Evolutionary conservation across 2,797 vertebrate genomes (phyloP).

Genomic region (Enteromius argenteus): DNA sequence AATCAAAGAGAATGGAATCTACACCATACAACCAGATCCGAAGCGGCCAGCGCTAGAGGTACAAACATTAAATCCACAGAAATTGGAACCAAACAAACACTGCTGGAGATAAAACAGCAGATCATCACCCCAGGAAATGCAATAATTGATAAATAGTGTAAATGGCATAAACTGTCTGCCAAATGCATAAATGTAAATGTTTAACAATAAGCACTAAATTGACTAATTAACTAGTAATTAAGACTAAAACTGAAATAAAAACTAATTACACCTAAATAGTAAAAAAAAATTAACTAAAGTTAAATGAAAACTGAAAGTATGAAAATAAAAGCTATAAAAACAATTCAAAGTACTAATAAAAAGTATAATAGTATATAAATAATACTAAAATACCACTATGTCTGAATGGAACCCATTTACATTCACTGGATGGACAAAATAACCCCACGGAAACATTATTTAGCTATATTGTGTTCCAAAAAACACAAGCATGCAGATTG

Average conservation of each 20-base stretch:
- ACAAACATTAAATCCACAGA: constrained; percentile 18
- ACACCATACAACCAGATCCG: constrained; percentile 85
- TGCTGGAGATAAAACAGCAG: neutral
- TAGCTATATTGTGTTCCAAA: neutral
- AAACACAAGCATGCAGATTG: neutral
- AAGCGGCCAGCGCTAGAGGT: constrained; percentile 81
- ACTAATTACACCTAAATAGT: neutral
- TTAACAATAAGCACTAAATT: neutral
- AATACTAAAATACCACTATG: neutral
- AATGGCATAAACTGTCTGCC: neutral
- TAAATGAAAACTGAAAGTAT: neutral
- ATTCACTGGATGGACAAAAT: neutral
- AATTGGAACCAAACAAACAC: neutral
- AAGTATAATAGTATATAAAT: neutral
- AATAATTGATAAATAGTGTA: neutral
- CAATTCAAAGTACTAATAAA: neutral
- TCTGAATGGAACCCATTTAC: neutral
- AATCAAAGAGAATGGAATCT: constrained; percentile 85
- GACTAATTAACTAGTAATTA: neutral
- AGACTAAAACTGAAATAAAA: neutral
- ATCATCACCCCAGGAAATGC: neutral
- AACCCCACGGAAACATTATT: neutral
- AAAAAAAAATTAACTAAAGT: neutral
- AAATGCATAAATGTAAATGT: neutral
- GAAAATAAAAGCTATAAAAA: neutral